A percentile compares a stretch with the other conserved stretches of the same genome.
These are phyloP conservation scores for Idaea aversata DNA, from an alignment of 2,888 invertebrate species.

Conservation along the genomic window DNA sequence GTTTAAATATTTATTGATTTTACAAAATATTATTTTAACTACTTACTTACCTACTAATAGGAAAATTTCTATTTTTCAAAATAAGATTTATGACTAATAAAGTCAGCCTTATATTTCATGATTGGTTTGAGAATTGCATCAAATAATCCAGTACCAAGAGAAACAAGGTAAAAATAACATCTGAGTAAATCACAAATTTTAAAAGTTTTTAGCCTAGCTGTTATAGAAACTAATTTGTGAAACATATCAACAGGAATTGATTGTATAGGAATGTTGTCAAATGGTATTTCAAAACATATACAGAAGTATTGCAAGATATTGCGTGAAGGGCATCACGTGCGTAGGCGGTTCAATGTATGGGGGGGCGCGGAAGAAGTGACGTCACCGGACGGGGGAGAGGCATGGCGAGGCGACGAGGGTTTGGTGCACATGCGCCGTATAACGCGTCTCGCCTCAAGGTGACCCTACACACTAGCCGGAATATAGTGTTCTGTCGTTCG, in stretches of 20 bases:
- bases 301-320: constrained; percentile 34
- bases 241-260: background rate
- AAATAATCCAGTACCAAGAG: background rate
- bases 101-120: background rate
- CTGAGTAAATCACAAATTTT: background rate
- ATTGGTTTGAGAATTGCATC: background rate
- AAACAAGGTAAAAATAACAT: background rate
- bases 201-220: background rate
- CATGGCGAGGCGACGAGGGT: constrained; percentile 60
- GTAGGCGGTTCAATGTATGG: constrained; percentile 26
- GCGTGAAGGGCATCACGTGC: constrained; percentile 68
- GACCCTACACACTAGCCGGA: constrained; percentile 58
- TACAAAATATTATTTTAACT: background rate
- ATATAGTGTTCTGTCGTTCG: constrained; percentile 56
- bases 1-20: background rate
- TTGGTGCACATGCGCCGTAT: constrained; percentile 76
- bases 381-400: constrained; percentile 45
- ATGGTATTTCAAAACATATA: background rate
- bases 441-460: constrained; percentile 65
- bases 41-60: too few relatives aligned
- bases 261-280: background rate
- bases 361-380: constrained; percentile 43
- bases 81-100: background rate
- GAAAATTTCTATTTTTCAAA: background rate
- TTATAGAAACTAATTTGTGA: background rate